Percentiles rank a stretch among this genome's conserved stretches.
Conservation (phyloP, 2,113 vertebrate genomes). For the Chaetodon auriga region DNA sequence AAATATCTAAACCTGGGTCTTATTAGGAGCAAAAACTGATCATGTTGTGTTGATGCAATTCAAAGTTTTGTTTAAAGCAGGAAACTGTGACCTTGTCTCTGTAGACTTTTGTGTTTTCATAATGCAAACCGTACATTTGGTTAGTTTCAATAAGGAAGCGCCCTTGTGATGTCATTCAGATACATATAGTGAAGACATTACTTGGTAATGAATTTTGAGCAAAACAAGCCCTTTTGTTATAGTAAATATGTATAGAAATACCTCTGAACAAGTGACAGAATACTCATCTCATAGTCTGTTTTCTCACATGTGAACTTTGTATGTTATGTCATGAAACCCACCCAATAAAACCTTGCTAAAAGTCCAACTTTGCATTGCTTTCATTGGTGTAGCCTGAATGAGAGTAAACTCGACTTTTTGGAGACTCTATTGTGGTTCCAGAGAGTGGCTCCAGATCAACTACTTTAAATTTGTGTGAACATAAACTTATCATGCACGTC, state of each 20-base stretch:
- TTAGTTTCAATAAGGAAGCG: not conserved
- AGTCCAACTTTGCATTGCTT: not conserved
- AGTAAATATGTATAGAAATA: not conserved
- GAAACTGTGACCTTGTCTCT: not conserved
- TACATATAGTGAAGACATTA: not conserved
- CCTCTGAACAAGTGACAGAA: not conserved
- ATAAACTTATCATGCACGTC: conserved; percentile 11
- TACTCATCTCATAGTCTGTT: not conserved
- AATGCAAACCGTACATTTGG: not conserved
- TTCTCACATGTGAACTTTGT: conserved; percentile 27
- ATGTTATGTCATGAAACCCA: conserved; percentile 22
- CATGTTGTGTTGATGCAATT: not conserved
- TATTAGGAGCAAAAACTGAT: not conserved
- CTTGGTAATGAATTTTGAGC: not conserved
- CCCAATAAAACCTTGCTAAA: conserved; percentile 38
- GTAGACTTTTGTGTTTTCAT: not conserved
- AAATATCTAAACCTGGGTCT: not conserved
- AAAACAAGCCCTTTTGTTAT: not conserved
- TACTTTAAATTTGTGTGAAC: conserved; percentile 31
- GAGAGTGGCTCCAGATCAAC: conserved; percentile 4
- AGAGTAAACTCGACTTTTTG: not conserved
- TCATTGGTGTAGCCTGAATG: conserved; percentile 12
- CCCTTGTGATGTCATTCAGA: not conserved
- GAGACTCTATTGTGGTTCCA: not conserved
- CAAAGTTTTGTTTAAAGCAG: not conserved